Percentiles rank a stretch among this genome's conserved stretches.
Conservation (phyloP, 1,140 invertebrate species). For the Arion vulgaris region DNA sequence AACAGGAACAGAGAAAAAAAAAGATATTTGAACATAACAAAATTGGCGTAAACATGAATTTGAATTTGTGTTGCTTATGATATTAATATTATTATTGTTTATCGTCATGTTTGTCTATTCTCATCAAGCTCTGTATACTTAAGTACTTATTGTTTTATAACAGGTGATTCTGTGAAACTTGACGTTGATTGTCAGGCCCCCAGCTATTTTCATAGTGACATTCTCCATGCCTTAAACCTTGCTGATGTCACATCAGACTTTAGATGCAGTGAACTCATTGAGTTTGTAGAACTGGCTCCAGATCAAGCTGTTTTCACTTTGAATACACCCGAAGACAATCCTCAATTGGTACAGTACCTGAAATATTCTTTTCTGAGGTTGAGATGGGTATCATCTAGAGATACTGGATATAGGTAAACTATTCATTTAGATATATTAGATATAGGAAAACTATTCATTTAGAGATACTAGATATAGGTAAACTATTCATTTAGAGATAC, state of each 20-base stretch:
- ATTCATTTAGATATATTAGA: too few species aligned
- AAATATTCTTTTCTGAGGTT: constrained; percentile 35
- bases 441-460: too few species aligned
- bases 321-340: constrained; percentile 15
- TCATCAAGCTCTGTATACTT: too few species aligned
- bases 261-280: constrained; percentile 39
- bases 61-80: too few species aligned
- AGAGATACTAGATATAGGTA: too few species aligned
- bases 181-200: constrained; percentile 22
- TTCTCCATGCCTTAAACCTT: constrained; percentile 26
- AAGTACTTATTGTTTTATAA: background rate
- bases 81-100: too few species aligned
- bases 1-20: too few species aligned
- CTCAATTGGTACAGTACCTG: constrained; percentile 43
- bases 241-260: constrained; percentile 41
- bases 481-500: too few species aligned
- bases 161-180: constrained; percentile 41
- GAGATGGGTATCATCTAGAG: constrained; percentile 38
- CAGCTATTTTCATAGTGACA: constrained; percentile 10
- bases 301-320: constrained; percentile 30
- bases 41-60: too few species aligned
- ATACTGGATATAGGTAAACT: constrained; percentile 37
- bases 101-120: too few species aligned
- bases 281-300: constrained; percentile 37
- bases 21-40: too few species aligned